Percentiles rank a stretch among this genome's conserved stretches.
Conservation (phyloP, 1,140 invertebrate species). For the Panulirus ornatus region DNA sequence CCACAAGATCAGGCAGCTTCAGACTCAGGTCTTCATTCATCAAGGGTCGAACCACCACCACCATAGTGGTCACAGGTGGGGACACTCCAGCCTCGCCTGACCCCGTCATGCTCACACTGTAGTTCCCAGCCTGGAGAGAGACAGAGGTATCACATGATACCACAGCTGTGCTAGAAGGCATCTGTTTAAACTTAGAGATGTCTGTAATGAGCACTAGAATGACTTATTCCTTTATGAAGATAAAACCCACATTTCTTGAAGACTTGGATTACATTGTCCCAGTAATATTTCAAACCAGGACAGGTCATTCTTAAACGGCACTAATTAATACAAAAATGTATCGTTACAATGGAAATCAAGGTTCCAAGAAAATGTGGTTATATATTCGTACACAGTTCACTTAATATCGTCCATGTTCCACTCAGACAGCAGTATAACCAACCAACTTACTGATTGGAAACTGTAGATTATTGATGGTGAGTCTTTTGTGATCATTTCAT, state of each 20-base stretch:
- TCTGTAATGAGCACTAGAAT: not conserved
- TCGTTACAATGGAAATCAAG: not conserved
- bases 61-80: not conserved
- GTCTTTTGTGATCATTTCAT: not conserved
- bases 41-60: slow-evolving; percentile 1
- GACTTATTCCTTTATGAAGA: not conserved
- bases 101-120: slow-evolving; percentile 15
- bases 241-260: not conserved
- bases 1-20: slow-evolving; percentile 17
- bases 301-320: not conserved
- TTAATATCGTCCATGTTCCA: not conserved
- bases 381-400: not conserved
- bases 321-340: not conserved
- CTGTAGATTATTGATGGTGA: slow-evolving; percentile 25
- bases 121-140: slow-evolving; percentile 2
- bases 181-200: not conserved
- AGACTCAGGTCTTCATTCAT: not conserved
- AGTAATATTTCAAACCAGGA: not conserved
- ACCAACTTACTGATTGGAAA: slow-evolving; percentile 17
- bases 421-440: not conserved
- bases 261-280: not conserved
- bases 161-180: not conserved
- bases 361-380: not conserved
- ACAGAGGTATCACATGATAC: too few species aligned
- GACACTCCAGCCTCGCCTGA: slow-evolving; percentile 39